Base-by-base conservation (phyloP, 2,888 invertebrate species). In the Hypolimnas misippus region DNA sequence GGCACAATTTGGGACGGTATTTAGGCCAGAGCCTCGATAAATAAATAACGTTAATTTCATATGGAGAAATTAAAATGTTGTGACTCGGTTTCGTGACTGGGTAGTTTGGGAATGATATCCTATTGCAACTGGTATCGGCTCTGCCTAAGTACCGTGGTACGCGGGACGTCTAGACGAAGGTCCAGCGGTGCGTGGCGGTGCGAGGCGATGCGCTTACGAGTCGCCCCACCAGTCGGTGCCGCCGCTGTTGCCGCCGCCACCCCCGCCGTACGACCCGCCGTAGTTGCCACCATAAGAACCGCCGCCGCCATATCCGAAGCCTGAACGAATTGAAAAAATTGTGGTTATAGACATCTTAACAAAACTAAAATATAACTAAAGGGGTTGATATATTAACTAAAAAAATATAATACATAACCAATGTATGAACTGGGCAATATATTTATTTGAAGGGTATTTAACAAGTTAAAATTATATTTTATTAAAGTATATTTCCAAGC, bases 191-290 rank as follows among this genome's bases (percentile, higher is more conserved):
- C 33, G 63, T 56, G 65, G 44, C 62, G 68, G 63, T 61, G 69
- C 56, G 64, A 46, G 50, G 62, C 35, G 57, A 46, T 71, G 76
- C 70, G 82, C 78, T 83, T 86, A 87, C 70, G 87, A 88, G 87
- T 89, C 86, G 57, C 62, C 78, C 90, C 91, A 91, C 91, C 91
- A 91, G 87, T 90, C 90, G 75, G 84, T 79, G 67, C 90, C 88
- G 82, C 86, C 76, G 76, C 83, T 77, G 73, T 84, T 81, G 82
- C 88, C 93, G 86, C 87, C 90, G 74, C 84, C 83, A 73, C 87
- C 87, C 67, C 91, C 87, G 73, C 87, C 83, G 82, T 89, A 89
- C 75, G 88, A 86, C 33, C 89, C 89, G 77, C 90, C 90, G 68
- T 90, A 90, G 81, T 84, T 85, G 77, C 89, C 89, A 64, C 89